phyloP scores from a whole-genome alignment of 2,797 vertebrate species.

The Enteromius treurensis region DNA sequence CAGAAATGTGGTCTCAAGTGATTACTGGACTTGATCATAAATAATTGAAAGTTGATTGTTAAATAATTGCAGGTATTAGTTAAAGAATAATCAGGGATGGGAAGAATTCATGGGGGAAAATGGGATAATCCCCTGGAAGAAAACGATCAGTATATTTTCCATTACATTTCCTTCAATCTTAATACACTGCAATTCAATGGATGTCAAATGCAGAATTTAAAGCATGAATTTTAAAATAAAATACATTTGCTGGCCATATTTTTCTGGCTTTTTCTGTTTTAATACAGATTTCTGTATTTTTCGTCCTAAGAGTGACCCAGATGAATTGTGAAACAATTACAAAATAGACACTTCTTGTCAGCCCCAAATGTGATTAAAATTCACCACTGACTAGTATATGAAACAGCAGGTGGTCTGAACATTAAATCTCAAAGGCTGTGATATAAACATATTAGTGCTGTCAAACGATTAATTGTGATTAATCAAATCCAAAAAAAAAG shows the following conservation, averaged over 20 bases:
- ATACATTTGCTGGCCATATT: not conserved
- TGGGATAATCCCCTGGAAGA: not conserved
- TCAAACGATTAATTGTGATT: too few species aligned
- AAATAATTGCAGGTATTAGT: not conserved
- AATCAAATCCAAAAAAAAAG: too few species aligned
- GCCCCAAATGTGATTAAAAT: not conserved
- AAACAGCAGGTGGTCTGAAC: not conserved
- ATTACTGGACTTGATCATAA: not conserved
- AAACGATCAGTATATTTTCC: not conserved
- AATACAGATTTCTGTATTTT: not conserved
- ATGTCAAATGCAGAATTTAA: not conserved
- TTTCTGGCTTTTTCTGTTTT: not conserved
- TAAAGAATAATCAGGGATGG: not conserved
- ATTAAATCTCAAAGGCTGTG: not conserved
- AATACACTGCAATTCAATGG: not conserved
- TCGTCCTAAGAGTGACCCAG: not conserved
- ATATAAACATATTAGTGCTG: not conserved
- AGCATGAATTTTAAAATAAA: not conserved
- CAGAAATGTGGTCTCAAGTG: not conserved
- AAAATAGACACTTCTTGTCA: not conserved
- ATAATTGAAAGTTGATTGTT: not conserved
- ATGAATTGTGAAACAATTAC: not conserved
- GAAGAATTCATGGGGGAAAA: not conserved
- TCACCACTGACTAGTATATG: not conserved
- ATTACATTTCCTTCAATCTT: not conserved